Base-by-base conservation (phyloP, 2,113 vertebrate genomes). In the Aramus guarauna region DNA sequence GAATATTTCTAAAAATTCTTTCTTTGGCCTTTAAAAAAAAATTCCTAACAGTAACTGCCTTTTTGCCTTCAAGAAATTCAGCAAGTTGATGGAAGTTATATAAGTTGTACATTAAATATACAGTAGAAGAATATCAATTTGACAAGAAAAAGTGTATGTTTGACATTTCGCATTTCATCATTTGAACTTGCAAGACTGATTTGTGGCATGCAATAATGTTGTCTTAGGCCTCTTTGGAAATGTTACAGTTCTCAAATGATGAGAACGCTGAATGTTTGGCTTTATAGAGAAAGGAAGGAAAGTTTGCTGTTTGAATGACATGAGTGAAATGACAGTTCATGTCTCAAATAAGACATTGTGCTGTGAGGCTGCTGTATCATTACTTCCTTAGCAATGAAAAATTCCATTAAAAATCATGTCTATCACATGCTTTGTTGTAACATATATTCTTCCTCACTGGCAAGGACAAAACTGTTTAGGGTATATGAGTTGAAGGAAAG, bases 241-340 rank as follows among this genome's bases (percentile, higher is more conserved):
- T 87, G 72, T 83, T 97, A 85, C 7, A 81, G 64, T 94, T 97
- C 82, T 97, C 62, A 96, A 83, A 89, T 95, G 94, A 91, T 94
- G 85, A 96, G 76, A 97, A 95, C 2, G 5, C 18, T 43, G 88
- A 94, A 72, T 91, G 66, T 95, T 97, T 97, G 91, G 68, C 84
- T 96, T 82, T 92, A 66, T 16, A 75, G 71, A 88, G 85, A 86
- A 78, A 92, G 83, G 59, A 95, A 93, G 71, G 80, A 15, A 91
- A 93, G 84, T 88, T 94, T 96, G 58, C 72, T 91, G 22, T 91
- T 93, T 97, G 96, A 97, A 63, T 97, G 97, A 96, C 94, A 23
- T 30, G 89, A 97, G 81, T 95, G 86, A 97, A 97, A 96, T 98
- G 97, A 94, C 91, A 97, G 95, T 66, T 98, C 90, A 82, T 94